Conservation (phyloP, 2,888 invertebrate genomes). For the Microchrysa polita region DNA sequence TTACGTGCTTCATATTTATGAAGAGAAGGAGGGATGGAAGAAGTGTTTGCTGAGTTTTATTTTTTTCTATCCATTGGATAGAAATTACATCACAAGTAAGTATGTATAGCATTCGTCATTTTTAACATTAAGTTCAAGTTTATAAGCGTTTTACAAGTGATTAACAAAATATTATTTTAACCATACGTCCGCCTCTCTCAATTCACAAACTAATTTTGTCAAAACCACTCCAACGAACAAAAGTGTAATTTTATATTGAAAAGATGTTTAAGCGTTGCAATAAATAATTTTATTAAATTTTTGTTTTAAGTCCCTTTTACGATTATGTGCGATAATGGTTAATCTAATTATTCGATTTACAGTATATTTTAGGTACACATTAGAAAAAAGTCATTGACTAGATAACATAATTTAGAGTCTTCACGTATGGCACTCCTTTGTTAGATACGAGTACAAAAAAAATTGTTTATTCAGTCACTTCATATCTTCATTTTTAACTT, state of each 20-base stretch:
- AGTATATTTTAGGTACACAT: neutral
- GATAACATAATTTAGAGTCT: conserved; percentile 9
- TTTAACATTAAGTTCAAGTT: conserved; percentile 10
- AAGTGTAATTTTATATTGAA: conserved; percentile 15
- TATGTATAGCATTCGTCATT: conserved; percentile 10
- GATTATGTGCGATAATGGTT: conserved; percentile 1
- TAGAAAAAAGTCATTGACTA: conserved; percentile 34
- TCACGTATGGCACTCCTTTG: neutral
- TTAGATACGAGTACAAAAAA: no score
- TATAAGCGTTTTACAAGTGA: conserved; percentile 13
- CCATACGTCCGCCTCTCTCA: conserved; percentile 34
- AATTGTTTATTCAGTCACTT: neutral
- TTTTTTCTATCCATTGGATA: neutral
- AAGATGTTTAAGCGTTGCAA: conserved; percentile 38
- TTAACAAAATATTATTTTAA: conserved; percentile 23
- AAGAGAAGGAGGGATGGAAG: conserved; percentile 28
- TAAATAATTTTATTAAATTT: conserved; percentile 22
- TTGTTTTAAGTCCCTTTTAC: neutral
- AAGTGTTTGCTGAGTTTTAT: neutral
- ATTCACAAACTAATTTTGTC: conserved; percentile 2
- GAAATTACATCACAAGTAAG: no score
- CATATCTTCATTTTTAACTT: neutral
- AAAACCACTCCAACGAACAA: conserved; percentile 23
- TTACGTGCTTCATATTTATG: conserved; percentile 26
- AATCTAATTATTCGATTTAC: neutral